Base-by-base conservation (phyloP, 2,888 invertebrate genomes). In the Dasypolia templi region DNA sequence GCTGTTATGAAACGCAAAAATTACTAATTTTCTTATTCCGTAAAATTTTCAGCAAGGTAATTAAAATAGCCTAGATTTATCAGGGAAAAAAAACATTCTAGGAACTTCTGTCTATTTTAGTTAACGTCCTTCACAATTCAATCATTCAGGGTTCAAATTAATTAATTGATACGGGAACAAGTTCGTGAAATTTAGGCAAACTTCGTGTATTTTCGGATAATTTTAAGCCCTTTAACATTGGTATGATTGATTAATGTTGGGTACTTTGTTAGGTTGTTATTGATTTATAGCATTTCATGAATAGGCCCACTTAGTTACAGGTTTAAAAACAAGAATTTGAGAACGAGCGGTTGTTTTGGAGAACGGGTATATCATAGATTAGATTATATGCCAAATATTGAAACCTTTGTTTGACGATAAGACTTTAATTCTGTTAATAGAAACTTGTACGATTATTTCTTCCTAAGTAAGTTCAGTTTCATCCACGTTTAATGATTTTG, bases 201-300 rank as follows among this genome's bases (percentile, higher is more conserved):
- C 64, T 86, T 82, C 72, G 68, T 68, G 35, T 71, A 72, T 70
- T 63, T 77, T 32, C 49, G 66, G 72, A 53, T 62, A 26, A 58
- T 44, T 71, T 84, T 49, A 72, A 78, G 77, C 78, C 79, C 70
- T 85, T 83, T 73, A 82, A 68, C 69, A 74, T 51, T 68, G 62
- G 42, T 76, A 56, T 75, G 77, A 83, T 86, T 86, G 82, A 84
- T 86, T 77, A 85, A 86, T 83, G 72, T 68, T 72, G n/a, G n/a
- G n/a, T n/a, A 74, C 62, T 80, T 78, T 75, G 70, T 85, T 81
- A 65, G 69, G 78, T 62, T 56, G 11, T 59, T 71, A 79, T 77
- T 86, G 82, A 84, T 83, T 80, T 70, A 84, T 80, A 39, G 73
- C 11, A 58, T 42, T 73, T 64, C 56, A 59, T 26, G 22, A 46